phyloP scores from a whole-genome alignment of 2,888 invertebrate genomes.

The Aelia acuminata region DNA sequence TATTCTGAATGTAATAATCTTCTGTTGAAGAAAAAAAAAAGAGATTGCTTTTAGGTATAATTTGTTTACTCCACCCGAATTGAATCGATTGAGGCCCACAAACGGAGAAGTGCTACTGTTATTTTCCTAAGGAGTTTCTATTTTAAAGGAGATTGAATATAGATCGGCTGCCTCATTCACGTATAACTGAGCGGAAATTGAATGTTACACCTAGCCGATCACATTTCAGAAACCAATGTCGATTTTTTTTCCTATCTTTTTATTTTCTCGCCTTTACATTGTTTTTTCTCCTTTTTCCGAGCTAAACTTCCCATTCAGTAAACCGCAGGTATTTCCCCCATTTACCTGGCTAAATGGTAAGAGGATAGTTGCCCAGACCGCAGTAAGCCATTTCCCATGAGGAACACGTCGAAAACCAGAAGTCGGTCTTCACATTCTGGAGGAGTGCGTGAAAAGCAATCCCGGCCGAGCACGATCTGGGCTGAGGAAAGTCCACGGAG shows the following conservation, averaged over 20 bases:
- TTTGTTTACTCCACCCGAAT: background rate
- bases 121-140: slow-evolving; percentile 49
- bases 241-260: slow-evolving; percentile 43
- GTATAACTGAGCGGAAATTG: slow-evolving; percentile 46
- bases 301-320: slow-evolving; percentile 48
- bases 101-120: background rate
- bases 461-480: background rate
- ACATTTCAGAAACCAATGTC: slow-evolving; percentile 48
- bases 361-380: slow-evolving; percentile 43
- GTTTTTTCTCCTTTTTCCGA: slow-evolving; percentile 39
- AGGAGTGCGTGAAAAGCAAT: slow-evolving; percentile 33
- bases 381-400: slow-evolving; percentile 47
- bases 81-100: background rate
- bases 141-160: slow-evolving; percentile 35
- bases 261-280: slow-evolving; percentile 48
- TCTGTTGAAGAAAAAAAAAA: background rate
- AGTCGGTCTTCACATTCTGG: slow-evolving; percentile 6
- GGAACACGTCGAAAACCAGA: slow-evolving; percentile 35
- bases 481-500: slow-evolving; percentile 8
- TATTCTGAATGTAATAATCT: background rate
- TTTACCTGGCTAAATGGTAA: slow-evolving; percentile 37
- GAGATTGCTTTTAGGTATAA: background rate
- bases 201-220: slow-evolving; percentile 46
- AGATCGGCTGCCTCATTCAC: slow-evolving; percentile 39
- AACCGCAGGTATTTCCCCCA: slow-evolving; percentile 50